Conservation (phyloP, 2,797 vertebrate genomes). For the Amblyopsis hoosieri region DNA sequence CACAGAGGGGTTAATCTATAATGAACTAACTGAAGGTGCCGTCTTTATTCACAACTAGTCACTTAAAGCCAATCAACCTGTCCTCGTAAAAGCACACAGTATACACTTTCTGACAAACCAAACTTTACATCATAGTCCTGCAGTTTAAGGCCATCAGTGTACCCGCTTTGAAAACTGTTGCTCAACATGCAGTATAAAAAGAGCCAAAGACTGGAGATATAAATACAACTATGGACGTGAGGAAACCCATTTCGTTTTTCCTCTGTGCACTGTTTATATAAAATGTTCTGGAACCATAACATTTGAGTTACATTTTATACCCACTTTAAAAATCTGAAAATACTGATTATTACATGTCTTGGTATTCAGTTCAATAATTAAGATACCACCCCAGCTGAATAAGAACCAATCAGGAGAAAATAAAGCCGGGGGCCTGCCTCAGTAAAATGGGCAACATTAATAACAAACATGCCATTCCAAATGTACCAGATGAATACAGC, state of each 20-base stretch:
- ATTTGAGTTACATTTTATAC: too few relatives aligned
- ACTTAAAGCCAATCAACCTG: conserved; percentile 44
- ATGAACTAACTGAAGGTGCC: conserved; percentile 49
- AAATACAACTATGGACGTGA: too few relatives aligned
- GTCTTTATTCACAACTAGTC: conserved; percentile 51
- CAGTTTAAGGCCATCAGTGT: too few relatives aligned
- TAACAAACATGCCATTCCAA: conserved; percentile 33
- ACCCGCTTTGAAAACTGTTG: too few relatives aligned
- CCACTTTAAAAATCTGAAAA: too few relatives aligned
- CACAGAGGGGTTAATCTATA: conserved; percentile 63
- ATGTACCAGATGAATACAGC: conserved; percentile 31
- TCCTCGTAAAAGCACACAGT: conserved; percentile 14
- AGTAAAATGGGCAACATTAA: conserved; percentile 25
- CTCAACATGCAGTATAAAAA: too few relatives aligned
- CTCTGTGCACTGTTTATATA: too few relatives aligned
- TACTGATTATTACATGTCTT: too few relatives aligned
- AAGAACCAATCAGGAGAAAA: conserved; percentile 13
- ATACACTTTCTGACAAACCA: conserved; percentile 19
- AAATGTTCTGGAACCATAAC: too few relatives aligned
- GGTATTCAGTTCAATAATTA: conserved; percentile 4
- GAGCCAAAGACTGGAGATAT: too few relatives aligned
- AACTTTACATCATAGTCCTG: not conserved
- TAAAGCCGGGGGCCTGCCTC: conserved; percentile 19
- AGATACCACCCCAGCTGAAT: conserved; percentile 11
- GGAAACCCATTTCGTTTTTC: too few relatives aligned